phyloP scores from a whole-genome alignment of 2,113 vertebrate genomes.

The Cisticola juncidis region DNA sequence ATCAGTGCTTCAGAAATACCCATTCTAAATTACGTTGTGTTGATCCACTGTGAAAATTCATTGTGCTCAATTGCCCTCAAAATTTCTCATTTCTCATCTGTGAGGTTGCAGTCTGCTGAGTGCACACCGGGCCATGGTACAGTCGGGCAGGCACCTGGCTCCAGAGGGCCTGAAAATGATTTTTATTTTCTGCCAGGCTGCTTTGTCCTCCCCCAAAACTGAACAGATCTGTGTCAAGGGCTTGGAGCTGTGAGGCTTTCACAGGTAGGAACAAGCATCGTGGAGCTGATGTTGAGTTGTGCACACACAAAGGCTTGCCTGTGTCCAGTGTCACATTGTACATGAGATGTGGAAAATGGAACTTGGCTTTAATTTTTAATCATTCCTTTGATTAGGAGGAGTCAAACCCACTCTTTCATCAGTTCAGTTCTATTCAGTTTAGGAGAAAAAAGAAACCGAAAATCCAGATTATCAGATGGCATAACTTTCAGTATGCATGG shows the following conservation, averaged over 20 bases:
- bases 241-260: neutral
- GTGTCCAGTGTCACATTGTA: accelerated
- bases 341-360: neutral
- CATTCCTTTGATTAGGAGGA: neutral
- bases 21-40: constrained; percentile 52
- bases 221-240: neutral
- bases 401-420: neutral
- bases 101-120: neutral
- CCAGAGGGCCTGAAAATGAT: neutral
- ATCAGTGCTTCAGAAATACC: constrained; percentile 52
- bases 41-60: constrained; percentile 54
- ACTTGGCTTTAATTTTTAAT: constrained; percentile 30
- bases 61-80: constrained; percentile 61
- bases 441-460: neutral
- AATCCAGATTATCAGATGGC: neutral
- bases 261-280: neutral
- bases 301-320: accelerated
- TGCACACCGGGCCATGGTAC: neutral
- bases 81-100: constrained; percentile 60
- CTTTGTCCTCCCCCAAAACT: neutral
- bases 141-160: neutral
- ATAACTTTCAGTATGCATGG: neutral
- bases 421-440: neutral
- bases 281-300: neutral
- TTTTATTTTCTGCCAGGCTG: neutral